Evolutionary conservation across 64 coral and sea anemone species (phyloP).

Genomic region (Montipora efflorescens): DNA sequence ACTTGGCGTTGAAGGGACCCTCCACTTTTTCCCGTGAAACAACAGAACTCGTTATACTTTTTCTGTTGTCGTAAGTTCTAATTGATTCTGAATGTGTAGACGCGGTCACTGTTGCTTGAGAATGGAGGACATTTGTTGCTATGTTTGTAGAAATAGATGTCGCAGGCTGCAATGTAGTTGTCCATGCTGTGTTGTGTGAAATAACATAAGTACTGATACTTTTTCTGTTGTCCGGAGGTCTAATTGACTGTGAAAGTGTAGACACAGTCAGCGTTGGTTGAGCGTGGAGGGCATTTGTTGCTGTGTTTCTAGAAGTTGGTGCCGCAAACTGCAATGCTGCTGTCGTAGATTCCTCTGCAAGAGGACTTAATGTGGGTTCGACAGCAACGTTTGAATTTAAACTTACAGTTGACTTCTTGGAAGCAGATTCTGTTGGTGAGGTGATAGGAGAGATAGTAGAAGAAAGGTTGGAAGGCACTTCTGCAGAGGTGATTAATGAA

Average conservation of each 20-base stretch:
- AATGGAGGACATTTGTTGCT: not conserved
- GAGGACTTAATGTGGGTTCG: not conserved
- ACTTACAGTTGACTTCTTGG: not conserved
- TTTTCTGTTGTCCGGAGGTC: no score
- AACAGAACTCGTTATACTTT: no score
- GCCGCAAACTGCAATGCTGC: not conserved
- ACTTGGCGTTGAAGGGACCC: no score
- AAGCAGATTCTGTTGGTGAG: not conserved
- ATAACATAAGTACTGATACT: not conserved
- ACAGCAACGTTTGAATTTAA: not conserved
- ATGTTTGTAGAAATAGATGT: no score
- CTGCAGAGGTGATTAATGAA: not conserved
- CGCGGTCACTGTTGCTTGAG: no score
- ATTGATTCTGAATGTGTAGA: no score
- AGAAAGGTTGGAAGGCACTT: not conserved
- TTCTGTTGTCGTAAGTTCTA: no score
- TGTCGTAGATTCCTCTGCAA: not conserved
- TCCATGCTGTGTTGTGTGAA: not conserved
- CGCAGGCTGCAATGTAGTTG: no score
- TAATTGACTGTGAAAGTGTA: no score
- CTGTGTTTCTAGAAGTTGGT: not conserved
- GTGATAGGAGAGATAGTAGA: not conserved
- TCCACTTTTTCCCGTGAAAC: no score
- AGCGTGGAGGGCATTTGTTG: not conserved
- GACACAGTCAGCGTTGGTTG: no score